Evolutionary conservation across 2,113 vertebrate genomes (phyloP).

Genomic region (Danio rerio): GRCz12tu NC_133183.1:30746001-30746500

Average conservation of each 20-base stretch:
- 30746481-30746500: not conserved
- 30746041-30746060: not conserved
- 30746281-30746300: not conserved
- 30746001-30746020: not conserved
- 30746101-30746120: not conserved
- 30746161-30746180: not conserved
- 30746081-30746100: not conserved
- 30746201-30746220: not conserved
- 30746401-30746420: not conserved
- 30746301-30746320: not conserved
- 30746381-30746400: not conserved
- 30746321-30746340: not conserved
- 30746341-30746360: not conserved
- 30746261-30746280: not conserved
- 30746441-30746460: not conserved
- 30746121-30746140: not conserved
- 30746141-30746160: not conserved
- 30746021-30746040: too few relatives aligned
- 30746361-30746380: not conserved
- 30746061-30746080: too few relatives aligned
- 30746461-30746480: constrained; percentile 5
- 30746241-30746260: not conserved
- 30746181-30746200: not conserved
- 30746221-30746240: not conserved
- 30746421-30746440: not conserved